A percentile compares a stretch with the other conserved stretches of the same genome.
These are phyloP conservation scores for Perithous albicinctus DNA, from an alignment of 2,888 invertebrate species.

Conservation along the genomic window DNA sequence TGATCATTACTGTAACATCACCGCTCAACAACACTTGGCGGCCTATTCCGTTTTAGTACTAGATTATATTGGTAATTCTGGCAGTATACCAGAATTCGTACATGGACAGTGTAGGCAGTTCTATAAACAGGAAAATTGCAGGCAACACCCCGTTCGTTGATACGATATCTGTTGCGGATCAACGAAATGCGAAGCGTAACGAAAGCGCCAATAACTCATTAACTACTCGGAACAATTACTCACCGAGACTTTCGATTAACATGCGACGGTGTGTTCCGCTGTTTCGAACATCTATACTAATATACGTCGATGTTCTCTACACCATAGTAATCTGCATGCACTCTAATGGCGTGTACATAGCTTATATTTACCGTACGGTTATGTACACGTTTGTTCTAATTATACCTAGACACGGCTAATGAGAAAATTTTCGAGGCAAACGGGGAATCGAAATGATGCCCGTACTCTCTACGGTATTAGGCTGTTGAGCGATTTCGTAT, in stretches of 20 bases:
- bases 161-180: slow-evolving; percentile 13
- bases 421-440: slow-evolving; percentile 32
- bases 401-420: slow-evolving; percentile 14
- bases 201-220: slow-evolving; percentile 44
- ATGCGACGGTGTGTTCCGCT: not conserved
- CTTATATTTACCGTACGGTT: not conserved
- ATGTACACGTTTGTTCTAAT: not conserved
- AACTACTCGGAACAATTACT: slow-evolving; percentile 54
- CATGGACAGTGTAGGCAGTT: not conserved
- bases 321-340: slow-evolving; percentile 11
- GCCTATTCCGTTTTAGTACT: no score
- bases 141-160: not conserved
- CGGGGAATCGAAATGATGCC: slow-evolving; percentile 29
- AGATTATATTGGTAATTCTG: no score
- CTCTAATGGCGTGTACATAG: slow-evolving; percentile 1
- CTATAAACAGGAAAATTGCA: not conserved
- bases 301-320: not conserved
- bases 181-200: not conserved
- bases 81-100: no score
- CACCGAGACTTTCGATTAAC: slow-evolving; percentile 41
- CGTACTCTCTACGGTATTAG: slow-evolving; percentile 9
- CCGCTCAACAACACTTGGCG: no score
- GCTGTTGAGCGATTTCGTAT: not conserved
- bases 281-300: not conserved
- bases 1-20: no score